These are phyloP conservation scores for Salticus scenicus DNA, from an alignment of 2,888 invertebrate species.

Conservation along the genomic window DNA sequence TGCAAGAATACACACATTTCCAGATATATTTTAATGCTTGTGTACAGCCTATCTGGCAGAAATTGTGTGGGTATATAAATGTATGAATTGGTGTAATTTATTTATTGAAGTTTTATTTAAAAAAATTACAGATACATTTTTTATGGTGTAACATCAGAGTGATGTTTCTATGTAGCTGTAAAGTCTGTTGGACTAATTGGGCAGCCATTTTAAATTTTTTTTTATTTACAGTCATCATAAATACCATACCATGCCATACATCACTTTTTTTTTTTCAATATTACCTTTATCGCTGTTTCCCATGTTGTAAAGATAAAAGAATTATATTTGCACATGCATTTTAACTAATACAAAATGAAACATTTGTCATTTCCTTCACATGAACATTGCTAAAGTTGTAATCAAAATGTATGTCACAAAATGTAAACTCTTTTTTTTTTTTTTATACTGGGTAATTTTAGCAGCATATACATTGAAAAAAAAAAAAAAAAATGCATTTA, in stretches of 20 bases:
- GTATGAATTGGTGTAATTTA: constrained; percentile 59
- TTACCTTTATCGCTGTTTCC: constrained; percentile 28
- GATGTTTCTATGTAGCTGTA: constrained; percentile 66
- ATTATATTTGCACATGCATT: constrained; percentile 48
- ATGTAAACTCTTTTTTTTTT: constrained; percentile 17
- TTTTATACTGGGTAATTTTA: constrained; percentile 53
- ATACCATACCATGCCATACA: constrained; percentile 39
- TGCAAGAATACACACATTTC: constrained; percentile 39
- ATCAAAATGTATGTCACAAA: constrained; percentile 25
- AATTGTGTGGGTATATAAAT: constrained; percentile 56
- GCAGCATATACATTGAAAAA: constrained; percentile 31
- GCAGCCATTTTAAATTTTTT: constrained; percentile 47
- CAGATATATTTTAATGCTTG: constrained; percentile 54
- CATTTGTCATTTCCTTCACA: constrained; percentile 26
- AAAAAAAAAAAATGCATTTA: too few species aligned
- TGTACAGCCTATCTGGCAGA: constrained; percentile 44
- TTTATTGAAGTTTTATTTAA: constrained; percentile 50
- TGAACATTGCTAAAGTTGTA: constrained; percentile 18
- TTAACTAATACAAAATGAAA: constrained; percentile 31
- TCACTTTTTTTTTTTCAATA: constrained; percentile 31
- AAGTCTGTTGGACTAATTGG: constrained; percentile 61
- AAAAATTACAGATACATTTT: constrained; percentile 48
- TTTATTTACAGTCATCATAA: constrained; percentile 34
- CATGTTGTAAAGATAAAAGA: constrained; percentile 33
- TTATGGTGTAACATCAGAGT: constrained; percentile 49